Evolutionary conservation across 2,797 vertebrate species (phyloP).

Genomic region (Prunella strophiata): DNA sequence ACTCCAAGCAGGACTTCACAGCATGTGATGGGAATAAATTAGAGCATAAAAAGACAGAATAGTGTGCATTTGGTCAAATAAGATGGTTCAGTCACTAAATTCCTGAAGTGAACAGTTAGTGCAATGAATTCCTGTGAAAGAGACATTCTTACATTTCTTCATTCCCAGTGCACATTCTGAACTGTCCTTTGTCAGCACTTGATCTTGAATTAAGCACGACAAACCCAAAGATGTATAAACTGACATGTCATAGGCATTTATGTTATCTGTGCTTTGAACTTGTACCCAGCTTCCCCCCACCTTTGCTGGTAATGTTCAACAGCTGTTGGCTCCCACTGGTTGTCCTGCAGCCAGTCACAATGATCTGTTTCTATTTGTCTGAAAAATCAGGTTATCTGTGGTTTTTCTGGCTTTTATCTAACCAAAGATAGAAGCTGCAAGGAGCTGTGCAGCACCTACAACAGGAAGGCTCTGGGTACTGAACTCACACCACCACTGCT

Average conservation of each 20-base stretch:
- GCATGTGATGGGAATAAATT: constrained; percentile 43
- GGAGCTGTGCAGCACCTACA: background rate
- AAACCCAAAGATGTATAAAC: background rate
- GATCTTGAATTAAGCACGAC: background rate
- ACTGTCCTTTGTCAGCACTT: background rate
- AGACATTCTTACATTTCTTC: background rate
- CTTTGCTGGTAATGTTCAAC: background rate
- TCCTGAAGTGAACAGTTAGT: background rate
- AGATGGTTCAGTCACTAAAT: background rate
- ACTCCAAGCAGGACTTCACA: constrained; percentile 54
- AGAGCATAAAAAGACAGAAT: background rate
- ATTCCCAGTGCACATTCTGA: background rate
- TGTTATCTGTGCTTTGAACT: background rate
- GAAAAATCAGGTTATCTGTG: background rate
- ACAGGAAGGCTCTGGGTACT: background rate
- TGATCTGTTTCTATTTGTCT: background rate
- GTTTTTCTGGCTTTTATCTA: background rate
- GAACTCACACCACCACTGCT: background rate
- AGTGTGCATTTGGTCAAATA: background rate
- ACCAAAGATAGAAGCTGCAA: background rate
- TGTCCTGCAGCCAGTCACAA: background rate
- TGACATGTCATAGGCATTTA: background rate
- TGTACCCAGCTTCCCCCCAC: background rate
- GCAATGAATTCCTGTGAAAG: background rate
- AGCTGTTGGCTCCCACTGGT: background rate